A percentile compares a stretch with the other conserved stretches of the same genome.
phyloP scores from a whole-genome alignment of 2,797 vertebrate species.

The Phoeniculus purpureus region DNA sequence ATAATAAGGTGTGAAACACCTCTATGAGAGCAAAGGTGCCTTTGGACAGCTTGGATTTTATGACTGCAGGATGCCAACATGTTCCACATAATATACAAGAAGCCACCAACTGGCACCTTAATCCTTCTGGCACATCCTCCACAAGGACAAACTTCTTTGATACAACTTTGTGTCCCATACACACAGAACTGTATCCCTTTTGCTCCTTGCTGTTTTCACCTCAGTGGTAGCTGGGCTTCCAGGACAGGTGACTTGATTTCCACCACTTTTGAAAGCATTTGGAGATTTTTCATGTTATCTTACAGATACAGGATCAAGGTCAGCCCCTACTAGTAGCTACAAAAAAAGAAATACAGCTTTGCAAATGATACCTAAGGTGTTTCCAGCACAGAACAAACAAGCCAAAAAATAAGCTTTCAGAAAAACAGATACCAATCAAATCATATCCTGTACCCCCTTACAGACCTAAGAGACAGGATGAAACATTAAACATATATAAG shows the following conservation, averaged over 20 bases:
- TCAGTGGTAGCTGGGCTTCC: background rate
- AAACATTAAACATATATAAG: background rate
- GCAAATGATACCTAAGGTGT: background rate
- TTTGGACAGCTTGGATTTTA: background rate
- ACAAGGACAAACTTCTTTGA: background rate
- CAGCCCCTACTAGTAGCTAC: background rate
- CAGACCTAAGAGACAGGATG: background rate
- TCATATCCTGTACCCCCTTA: background rate
- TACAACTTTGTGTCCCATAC: background rate
- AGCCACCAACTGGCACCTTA: background rate
- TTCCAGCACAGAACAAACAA: background rate
- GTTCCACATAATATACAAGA: background rate
- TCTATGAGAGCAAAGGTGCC: background rate
- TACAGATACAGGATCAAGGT: background rate
- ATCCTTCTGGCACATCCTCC: background rate
- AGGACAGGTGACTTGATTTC: background rate
- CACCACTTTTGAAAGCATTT: background rate
- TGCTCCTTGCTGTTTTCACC: background rate
- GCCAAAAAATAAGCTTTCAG: background rate
- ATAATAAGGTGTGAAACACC: rapidly evolving
- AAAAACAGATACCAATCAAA: background rate
- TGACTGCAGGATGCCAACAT: background rate
- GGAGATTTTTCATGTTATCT: background rate
- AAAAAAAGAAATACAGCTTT: background rate
- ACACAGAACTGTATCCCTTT: background rate